Conservation (phyloP, 2,888 invertebrate genomes). For the Dryocosmus kuriphilus region DNA sequence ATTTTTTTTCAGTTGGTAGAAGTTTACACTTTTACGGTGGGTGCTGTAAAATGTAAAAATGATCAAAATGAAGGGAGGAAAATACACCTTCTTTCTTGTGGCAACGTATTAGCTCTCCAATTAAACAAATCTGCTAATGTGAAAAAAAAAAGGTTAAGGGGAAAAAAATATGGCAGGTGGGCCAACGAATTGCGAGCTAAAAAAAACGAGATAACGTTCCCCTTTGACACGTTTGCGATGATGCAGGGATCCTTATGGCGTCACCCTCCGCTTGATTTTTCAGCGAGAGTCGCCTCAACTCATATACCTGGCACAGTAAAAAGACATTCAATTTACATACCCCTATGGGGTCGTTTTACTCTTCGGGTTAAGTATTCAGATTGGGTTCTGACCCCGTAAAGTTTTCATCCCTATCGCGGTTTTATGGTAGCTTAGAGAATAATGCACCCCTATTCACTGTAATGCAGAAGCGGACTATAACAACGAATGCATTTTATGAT, state of each 20-base stretch:
- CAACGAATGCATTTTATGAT: neutral
- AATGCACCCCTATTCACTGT: slow-evolving; percentile 37
- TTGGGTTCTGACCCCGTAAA: slow-evolving; percentile 53
- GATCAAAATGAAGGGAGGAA: slow-evolving; percentile 5
- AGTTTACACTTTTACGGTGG: slow-evolving; percentile 19
- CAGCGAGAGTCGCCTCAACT: slow-evolving; percentile 52
- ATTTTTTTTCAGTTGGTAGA: slow-evolving; percentile 9
- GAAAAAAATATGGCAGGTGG: slow-evolving; percentile 59
- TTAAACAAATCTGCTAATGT: slow-evolving; percentile 63
- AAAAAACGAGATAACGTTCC: slow-evolving; percentile 48
- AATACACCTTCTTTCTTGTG: slow-evolving; percentile 32
- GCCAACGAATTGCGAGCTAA: slow-evolving; percentile 51
- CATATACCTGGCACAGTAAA: slow-evolving; percentile 59
- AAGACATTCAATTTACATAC: slow-evolving; percentile 66
- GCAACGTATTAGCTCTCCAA: slow-evolving; percentile 63
- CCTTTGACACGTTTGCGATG: slow-evolving; percentile 71
- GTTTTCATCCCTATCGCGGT: slow-evolving; percentile 52
- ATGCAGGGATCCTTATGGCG: slow-evolving; percentile 67
- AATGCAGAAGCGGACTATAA: slow-evolving; percentile 20
- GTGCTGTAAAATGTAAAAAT: slow-evolving; percentile 29
- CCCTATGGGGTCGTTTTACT: slow-evolving; percentile 57
- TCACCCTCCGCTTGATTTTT: slow-evolving; percentile 60
- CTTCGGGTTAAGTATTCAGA: slow-evolving; percentile 50
- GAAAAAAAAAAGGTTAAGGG: slow-evolving; percentile 58
- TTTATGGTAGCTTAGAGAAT: slow-evolving; percentile 47